Conservation (phyloP, 2,797 vertebrate species). For the Anableps anableps region DNA sequence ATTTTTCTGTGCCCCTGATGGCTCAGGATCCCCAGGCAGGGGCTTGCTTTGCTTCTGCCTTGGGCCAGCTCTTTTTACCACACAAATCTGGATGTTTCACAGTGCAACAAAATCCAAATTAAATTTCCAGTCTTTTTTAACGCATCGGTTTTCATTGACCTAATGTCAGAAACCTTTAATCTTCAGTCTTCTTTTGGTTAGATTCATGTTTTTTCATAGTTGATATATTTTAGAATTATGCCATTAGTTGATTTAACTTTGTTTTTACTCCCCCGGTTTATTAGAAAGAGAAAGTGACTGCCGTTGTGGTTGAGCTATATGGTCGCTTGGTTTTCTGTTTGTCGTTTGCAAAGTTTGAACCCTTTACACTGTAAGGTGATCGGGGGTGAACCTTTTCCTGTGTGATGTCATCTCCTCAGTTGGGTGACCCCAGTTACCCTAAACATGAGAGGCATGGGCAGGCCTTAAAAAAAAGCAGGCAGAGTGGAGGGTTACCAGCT, state of each 20-base stretch:
- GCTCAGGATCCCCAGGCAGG: no score
- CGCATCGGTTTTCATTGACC: not conserved
- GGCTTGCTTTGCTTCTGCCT: no score
- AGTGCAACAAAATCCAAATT: not conserved
- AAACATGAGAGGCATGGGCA: conserved; percentile 29
- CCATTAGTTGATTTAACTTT: not conserved
- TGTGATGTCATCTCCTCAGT: conserved; percentile 32
- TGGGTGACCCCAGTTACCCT: conserved; percentile 51
- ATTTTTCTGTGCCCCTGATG: no score
- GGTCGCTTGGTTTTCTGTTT: not conserved
- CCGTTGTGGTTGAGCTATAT: not conserved
- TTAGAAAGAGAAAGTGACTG: not conserved
- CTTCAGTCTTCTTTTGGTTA: not conserved
- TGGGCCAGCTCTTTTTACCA: not conserved
- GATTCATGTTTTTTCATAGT: not conserved
- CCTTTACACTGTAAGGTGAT: conserved; percentile 29
- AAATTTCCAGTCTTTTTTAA: not conserved
- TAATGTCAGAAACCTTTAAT: not conserved
- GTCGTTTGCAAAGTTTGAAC: conserved; percentile 6
- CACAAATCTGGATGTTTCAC: not conserved
- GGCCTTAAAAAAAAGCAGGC: conserved; percentile 48
- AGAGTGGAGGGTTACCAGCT: conserved; percentile 46
- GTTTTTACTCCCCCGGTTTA: not conserved
- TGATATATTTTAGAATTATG: not conserved
- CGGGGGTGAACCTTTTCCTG: conserved; percentile 30